Evolutionary conservation across 1,140 invertebrate genomes (phyloP), one percentile per base, ranked within the genome.

Genomic region (Pararge aegeria): DNA sequence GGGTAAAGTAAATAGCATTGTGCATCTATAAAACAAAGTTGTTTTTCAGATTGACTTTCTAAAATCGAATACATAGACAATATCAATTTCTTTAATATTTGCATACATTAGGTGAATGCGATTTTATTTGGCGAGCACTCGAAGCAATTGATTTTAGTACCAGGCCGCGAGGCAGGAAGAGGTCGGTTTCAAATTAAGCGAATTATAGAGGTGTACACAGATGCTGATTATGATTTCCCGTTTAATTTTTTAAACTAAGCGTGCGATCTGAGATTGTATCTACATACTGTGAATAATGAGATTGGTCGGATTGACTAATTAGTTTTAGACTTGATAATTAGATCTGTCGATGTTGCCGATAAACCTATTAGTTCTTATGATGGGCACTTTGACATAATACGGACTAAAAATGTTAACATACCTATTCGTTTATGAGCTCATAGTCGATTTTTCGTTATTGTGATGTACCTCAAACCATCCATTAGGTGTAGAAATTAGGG

Each of bases 211-310:
- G 38, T 58, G 64, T 64, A 68, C 73, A 65, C 75, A 81, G 73
- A 73, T 80, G 78, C 64, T 46, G 64, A 72, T 72, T 75, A 75
- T 74, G 64, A 68, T 64, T 49, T 61, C 53, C 59, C 77, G 66
- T 78, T 78, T 77, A n/a, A n/a, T n/a, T n/a, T n/a, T n/a, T n/a
- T n/a, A n/a, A n/a, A n/a, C n/a, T n/a, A n/a, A n/a, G n/a, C n/a
- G n/a, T n/a, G n/a, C n/a, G n/a, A n/a, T n/a, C n/a, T n/a, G n/a
- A 75, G 71, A 71, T 69, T 48, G 58, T 24, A 24, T n/a, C n/a
- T 24, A 24, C 64, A 40, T 12, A 12, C 15, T 2, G 42, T 70
- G 66, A 80, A 76, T 82, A 75, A 82, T 82, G 73, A 76, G 68
- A 52, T 72, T 64, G 68, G 59, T 53, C 60, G 58, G 61, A 64